Conservation (phyloP, 2,888 invertebrate genomes). For the Lasius platythorax region DNA sequence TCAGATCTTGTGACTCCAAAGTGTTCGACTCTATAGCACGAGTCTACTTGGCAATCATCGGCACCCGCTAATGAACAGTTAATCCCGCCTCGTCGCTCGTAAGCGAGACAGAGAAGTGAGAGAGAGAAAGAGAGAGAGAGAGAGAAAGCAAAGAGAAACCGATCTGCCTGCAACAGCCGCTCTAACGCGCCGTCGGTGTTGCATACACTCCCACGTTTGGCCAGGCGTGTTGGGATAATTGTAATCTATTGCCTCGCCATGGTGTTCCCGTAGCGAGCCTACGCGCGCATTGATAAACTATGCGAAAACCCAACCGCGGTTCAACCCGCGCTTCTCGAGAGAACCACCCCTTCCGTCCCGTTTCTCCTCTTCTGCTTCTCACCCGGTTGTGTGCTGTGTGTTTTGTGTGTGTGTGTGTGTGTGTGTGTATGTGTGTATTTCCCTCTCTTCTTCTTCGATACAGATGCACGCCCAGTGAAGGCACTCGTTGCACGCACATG, state of each 20-base stretch:
- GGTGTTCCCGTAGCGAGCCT: constrained; percentile 74
- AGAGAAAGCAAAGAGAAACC: constrained; percentile 59
- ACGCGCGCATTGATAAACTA: constrained; percentile 80
- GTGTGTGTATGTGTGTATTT: not conserved
- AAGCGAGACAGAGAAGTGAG: constrained; percentile 28
- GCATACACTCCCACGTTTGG: constrained; percentile 80
- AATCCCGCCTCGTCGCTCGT: constrained; percentile 30
- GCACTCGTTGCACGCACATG: constrained; percentile 9
- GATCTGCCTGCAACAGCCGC: constrained; percentile 54
- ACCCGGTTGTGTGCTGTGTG: not conserved
- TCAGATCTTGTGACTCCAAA: not conserved
- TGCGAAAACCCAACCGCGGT: constrained; percentile 70
- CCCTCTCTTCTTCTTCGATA: constrained; percentile 3
- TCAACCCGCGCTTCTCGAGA: constrained; percentile 51
- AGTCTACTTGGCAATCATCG: constrained; percentile 34
- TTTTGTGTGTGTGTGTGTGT: not conserved
- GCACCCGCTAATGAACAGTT: constrained; percentile 48
- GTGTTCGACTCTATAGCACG: not conserved
- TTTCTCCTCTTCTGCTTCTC: constrained; percentile 52
- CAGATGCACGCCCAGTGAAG: constrained; percentile 31
- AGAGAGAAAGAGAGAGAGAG: constrained; percentile 29
- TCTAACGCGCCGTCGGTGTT: constrained; percentile 44
- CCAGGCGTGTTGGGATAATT: constrained; percentile 83
- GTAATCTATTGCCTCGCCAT: constrained; percentile 83
- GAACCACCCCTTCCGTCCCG: constrained; percentile 9